phyloP scores from a whole-genome alignment of 2,888 invertebrate species.

The Eurytoma adleriae region DNA sequence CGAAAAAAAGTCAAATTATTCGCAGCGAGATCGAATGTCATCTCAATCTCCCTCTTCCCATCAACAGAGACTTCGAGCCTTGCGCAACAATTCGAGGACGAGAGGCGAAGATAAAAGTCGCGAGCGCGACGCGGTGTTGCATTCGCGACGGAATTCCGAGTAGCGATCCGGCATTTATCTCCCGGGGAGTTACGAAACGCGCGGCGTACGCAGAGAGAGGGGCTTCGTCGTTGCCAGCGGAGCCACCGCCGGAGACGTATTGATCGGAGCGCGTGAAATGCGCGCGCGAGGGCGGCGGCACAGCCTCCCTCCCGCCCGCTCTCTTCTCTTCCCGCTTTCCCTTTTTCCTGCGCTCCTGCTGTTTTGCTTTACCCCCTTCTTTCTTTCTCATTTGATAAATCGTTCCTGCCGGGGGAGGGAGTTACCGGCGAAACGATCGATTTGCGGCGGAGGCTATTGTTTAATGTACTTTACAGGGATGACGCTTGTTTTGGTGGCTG shows the following conservation, averaged over 20 bases:
- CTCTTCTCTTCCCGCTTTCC: background rate
- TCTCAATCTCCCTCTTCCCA: no score
- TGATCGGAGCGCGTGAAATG: slow-evolving; percentile 69
- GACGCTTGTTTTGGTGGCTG: no score
- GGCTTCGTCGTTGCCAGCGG: slow-evolving; percentile 58
- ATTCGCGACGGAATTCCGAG: slow-evolving; percentile 36
- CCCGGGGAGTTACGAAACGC: background rate
- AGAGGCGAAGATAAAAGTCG: slow-evolving; percentile 8
- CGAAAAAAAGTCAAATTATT: no score
- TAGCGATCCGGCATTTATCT: slow-evolving; percentile 52
- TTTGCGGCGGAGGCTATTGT: background rate
- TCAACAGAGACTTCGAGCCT: background rate
- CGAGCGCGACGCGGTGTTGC: slow-evolving; percentile 6
- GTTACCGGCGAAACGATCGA: no score
- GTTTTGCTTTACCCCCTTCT: background rate
- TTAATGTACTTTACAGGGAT: background rate
- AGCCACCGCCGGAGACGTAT: slow-evolving; percentile 68
- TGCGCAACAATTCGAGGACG: slow-evolving; percentile 2
- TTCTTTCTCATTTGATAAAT: background rate
- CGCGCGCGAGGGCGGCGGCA: slow-evolving; percentile 39
- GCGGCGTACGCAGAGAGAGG: slow-evolving; percentile 15
- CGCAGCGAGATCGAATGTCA: no score
- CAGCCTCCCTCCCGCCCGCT: background rate
- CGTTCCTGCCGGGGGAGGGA: no score
- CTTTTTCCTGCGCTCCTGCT: background rate